These are phyloP conservation scores for Apamea monoglypha DNA, from an alignment of 2,888 invertebrate species.

Conservation along the genomic window DNA sequence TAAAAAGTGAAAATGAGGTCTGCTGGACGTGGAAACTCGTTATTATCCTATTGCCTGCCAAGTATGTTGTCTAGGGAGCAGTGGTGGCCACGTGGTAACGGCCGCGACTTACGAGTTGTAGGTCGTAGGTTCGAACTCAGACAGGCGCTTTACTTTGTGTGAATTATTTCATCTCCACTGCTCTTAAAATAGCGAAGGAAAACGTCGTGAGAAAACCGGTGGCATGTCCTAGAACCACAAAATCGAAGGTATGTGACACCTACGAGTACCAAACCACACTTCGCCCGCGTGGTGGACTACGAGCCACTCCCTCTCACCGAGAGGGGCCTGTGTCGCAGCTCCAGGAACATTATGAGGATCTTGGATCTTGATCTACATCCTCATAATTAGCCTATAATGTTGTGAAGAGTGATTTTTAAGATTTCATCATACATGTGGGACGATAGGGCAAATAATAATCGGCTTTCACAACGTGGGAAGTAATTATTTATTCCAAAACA, in stretches of 20 bases:
- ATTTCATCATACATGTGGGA: not conserved
- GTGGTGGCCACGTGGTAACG: not conserved
- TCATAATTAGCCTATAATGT: no score
- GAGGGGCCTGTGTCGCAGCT: not conserved
- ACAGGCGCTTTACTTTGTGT: not conserved
- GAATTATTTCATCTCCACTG: not conserved
- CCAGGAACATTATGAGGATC: no score
- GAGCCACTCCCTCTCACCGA: not conserved
- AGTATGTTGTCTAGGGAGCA: not conserved
- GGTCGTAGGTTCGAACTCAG: not conserved
- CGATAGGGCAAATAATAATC: not conserved
- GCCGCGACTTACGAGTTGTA: not conserved
- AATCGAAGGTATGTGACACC: not conserved
- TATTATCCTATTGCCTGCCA: not conserved
- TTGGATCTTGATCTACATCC: no score
- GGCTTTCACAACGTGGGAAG: not conserved
- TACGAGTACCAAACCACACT: not conserved
- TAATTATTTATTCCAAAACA: not conserved
- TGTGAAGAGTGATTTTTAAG: not conserved
- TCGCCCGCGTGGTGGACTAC: not conserved
- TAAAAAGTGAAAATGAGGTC: not conserved
- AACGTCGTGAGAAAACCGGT: not conserved
- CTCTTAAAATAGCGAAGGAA: not conserved
- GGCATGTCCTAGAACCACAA: not conserved
- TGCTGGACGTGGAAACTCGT: not conserved